Evolutionary conservation across 2,113 vertebrate species (phyloP).

Genomic region (Tachysurus vachellii): DNA sequence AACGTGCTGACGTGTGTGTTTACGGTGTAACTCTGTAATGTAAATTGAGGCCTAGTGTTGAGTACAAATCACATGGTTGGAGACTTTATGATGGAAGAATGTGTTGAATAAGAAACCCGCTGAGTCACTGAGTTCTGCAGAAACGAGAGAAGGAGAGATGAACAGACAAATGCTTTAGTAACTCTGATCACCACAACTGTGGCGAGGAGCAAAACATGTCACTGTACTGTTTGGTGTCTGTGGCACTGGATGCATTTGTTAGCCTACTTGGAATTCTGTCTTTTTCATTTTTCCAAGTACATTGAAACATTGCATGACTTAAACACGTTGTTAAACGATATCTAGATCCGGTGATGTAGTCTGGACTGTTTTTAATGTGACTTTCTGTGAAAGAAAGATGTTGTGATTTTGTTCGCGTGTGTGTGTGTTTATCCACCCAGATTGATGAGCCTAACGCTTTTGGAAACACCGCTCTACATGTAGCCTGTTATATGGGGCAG

Average conservation of each 20-base stretch:
- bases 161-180: too few relatives aligned
- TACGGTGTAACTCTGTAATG: not conserved
- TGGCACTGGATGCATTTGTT: not conserved
- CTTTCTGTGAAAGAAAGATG: too few relatives aligned
- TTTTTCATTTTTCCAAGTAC: not conserved
- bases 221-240: too few relatives aligned
- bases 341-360: not conserved
- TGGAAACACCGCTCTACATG: conserved; percentile 95
- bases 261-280: not conserved
- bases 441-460: conserved; percentile 88
- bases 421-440: conserved; percentile 61
- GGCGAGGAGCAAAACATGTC: too few relatives aligned
- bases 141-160: too few relatives aligned
- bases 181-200: too few relatives aligned
- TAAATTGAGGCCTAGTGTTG: not conserved
- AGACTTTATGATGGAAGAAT: not conserved
- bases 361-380: too few relatives aligned
- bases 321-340: not conserved
- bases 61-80: not conserved
- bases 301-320: not conserved
- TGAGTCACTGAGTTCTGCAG: too few relatives aligned
- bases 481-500: conserved; percentile 93
- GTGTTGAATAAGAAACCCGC: too few relatives aligned
- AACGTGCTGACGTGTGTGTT: not conserved
- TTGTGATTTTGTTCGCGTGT: too few relatives aligned